Conservation (phyloP, 2,888 invertebrate species). For the Ophioninae sp. region DNA sequence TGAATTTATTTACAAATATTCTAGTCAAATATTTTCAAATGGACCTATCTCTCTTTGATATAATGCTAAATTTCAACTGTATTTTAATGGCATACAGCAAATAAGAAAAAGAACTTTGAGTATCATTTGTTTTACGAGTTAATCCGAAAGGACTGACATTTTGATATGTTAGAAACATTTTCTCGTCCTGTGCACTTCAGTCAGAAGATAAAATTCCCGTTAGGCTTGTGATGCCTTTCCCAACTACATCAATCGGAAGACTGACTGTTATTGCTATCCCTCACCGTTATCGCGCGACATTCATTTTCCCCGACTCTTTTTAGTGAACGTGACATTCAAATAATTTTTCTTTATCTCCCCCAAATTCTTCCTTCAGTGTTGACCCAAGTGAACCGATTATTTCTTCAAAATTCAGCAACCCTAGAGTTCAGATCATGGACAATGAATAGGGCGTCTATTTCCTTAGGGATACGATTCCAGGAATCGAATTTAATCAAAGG, state of each 20-base stretch:
- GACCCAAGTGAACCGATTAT: background rate
- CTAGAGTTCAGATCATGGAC: no score
- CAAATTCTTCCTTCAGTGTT: slow-evolving; percentile 2
- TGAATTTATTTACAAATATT: no score
- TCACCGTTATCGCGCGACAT: slow-evolving; percentile 41
- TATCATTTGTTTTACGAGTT: background rate
- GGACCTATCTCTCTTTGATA: no score
- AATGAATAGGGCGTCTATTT: no score
- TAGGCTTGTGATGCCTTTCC: slow-evolving; percentile 32
- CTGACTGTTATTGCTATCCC: slow-evolving; percentile 48
- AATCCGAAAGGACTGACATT: background rate
- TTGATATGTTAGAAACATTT: background rate
- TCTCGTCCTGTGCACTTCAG: background rate
- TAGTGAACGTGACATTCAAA: slow-evolving; percentile 5
- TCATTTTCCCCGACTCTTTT: slow-evolving; percentile 27
- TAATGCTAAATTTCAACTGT: no score
- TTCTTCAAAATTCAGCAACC: no score
- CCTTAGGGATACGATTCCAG: no score
- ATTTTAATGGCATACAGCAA: no score
- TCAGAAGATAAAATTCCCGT: slow-evolving; percentile 24
- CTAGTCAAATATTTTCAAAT: no score
- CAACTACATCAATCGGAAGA: slow-evolving; percentile 45
- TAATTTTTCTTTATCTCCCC: slow-evolving; percentile 13
- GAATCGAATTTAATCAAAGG: no score
- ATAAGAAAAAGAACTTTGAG: no score